Base-by-base conservation (phyloP, 2,113 vertebrate genomes). In the Calyptommatus sinebrachiatus region DNA sequence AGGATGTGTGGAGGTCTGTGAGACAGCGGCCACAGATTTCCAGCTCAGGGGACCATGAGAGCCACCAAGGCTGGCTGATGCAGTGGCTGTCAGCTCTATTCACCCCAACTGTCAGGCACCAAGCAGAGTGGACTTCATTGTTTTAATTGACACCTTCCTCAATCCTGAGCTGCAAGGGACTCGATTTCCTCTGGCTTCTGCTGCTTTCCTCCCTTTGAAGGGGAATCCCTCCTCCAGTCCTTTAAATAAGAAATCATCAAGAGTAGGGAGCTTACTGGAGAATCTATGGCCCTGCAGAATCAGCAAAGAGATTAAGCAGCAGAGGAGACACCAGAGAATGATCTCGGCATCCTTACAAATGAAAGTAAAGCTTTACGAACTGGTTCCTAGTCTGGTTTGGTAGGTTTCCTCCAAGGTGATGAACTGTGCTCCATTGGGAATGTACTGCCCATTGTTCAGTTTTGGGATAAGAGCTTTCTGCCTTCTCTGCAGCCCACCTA, bases 71-170 rank as follows among this genome's bases (percentile, higher is more conserved):
- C 94, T 93, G 81, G 93, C 93, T 91, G 90, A 95, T 87, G 88
- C 94, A 93, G 93, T 1, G 94, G 93, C 96, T 99, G 97, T 98
- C 97, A 97, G 94, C 95, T 97, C 93, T 3, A 86, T 95, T 98
- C 96, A 96, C 94, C 94, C 95, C 82, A 93, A 89, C 97, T 98
- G 97, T 98, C 97, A 98, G 91, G 69, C 73, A 0, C 1, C 63
- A 90, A 84, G 91, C 86, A 93, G 61, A 0, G 66, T n/a, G 78
- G 92, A 90, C 86, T 88, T 96, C 95, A 97, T 97, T 93, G 89
- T 89, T 97, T 96, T 97, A 97, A 97, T 97, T 97, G 96, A 96
- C 96, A 95, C 95, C 96, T 96, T 96, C 94, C 94, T 90, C 35
- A 41, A 5, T 41, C 90, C 94, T 85, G 61, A 71, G 28, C 90